A percentile compares a stretch with the other conserved stretches of the same genome.
phyloP scores from a whole-genome alignment of 1,140 invertebrate species.

The Pseudobourletiella spinata region DNA sequence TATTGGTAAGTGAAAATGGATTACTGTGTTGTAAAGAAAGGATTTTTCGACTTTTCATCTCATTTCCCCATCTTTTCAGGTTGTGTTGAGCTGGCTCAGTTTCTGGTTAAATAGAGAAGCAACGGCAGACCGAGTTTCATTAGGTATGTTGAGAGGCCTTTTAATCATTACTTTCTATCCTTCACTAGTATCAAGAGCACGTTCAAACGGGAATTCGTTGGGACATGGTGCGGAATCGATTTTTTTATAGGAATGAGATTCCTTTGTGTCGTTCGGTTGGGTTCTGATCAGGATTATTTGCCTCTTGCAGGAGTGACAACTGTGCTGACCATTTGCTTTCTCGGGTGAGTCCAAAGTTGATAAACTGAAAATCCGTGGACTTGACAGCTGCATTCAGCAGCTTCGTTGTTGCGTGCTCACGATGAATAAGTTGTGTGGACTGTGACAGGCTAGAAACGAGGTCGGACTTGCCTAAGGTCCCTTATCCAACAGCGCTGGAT shows the following conservation, averaged over 20 bases:
- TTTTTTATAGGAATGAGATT: too few species aligned
- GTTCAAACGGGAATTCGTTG: too few species aligned
- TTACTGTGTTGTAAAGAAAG: too few species aligned
- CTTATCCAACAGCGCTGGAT: constrained; percentile 77
- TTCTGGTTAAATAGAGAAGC: constrained; percentile 86
- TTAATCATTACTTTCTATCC: too few species aligned
- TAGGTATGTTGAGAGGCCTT: constrained; percentile 64
- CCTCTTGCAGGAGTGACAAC: constrained; percentile 63
- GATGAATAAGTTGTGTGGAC: background rate
- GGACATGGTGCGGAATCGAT: too few species aligned
- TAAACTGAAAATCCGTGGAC: background rate
- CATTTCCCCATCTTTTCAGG: too few species aligned
- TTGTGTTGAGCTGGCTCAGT: constrained; percentile 76
- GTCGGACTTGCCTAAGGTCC: constrained; percentile 74
- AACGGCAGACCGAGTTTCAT: constrained; percentile 71
- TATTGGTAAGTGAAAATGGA: constrained; percentile 52
- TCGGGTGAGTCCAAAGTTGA: constrained; percentile 46
- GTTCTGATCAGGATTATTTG: too few species aligned
- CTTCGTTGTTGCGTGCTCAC: too few species aligned
- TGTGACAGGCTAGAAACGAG: constrained; percentile 57
- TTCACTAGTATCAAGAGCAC: too few species aligned
- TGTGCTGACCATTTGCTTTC: constrained; percentile 78
- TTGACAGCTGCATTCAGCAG: background rate
- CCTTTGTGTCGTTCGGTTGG: too few species aligned
- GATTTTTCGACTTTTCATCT: too few species aligned